phyloP scores from a whole-genome alignment of 2,888 invertebrate genomes.

The Trachelus iudaicus region DNA sequence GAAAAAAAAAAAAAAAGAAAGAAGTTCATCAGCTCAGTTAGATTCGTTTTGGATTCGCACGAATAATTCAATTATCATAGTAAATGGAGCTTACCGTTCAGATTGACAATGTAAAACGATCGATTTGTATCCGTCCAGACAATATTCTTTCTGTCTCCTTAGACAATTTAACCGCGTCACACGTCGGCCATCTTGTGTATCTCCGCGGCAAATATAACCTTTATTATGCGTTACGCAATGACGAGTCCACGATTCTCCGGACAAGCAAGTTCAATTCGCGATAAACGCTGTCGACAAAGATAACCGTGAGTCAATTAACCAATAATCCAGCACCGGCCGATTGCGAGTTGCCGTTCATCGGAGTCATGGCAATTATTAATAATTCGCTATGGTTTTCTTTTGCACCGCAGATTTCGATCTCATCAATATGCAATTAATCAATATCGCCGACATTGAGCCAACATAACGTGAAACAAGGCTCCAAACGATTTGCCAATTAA shows the following conservation, averaged over 20 bases:
- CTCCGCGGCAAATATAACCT: neutral
- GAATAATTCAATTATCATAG: slow-evolving; percentile 1
- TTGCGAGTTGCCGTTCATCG: neutral
- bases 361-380: neutral
- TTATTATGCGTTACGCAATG: neutral
- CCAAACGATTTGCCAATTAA: neutral
- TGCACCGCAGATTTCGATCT: neutral
- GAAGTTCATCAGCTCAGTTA: neutral
- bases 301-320: neutral
- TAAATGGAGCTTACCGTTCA: neutral
- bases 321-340: neutral
- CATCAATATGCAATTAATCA: neutral
- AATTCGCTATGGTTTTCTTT: neutral
- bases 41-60: neutral
- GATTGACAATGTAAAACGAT: neutral
- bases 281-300: neutral
- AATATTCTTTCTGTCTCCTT: neutral
- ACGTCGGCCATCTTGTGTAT: neutral
- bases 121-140: neutral
- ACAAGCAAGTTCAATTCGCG: neutral
- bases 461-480: neutral
- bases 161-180: neutral
- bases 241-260: too few species aligned
- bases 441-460: neutral
- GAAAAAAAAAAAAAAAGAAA: too few species aligned